phyloP scores from a whole-genome alignment of 2,797 vertebrate species.

The Tarsius wallacei region DNA sequence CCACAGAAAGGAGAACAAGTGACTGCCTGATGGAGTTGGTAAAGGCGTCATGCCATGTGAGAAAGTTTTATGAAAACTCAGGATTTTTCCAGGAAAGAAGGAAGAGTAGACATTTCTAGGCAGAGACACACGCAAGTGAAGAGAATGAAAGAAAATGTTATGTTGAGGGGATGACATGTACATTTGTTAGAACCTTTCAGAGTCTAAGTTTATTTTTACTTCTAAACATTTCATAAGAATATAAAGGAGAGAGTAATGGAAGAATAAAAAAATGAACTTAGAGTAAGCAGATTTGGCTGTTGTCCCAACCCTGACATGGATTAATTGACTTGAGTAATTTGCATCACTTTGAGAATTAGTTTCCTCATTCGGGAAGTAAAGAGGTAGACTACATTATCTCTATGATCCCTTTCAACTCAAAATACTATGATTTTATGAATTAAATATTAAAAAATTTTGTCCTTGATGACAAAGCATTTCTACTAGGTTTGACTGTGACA shows the following conservation, averaged over 20 bases:
- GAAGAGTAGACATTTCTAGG: neutral
- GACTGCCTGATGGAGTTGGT: neutral
- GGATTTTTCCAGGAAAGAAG: neutral
- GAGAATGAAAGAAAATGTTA: neutral
- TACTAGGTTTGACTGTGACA: constrained; percentile 54
- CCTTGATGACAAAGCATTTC: constrained; percentile 74
- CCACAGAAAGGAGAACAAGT: neutral
- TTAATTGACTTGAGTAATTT: neutral
- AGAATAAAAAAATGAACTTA: neutral
- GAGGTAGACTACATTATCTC: constrained; percentile 59
- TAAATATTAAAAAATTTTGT: constrained; percentile 63
- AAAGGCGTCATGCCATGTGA: neutral
- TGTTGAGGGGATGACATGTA: neutral
- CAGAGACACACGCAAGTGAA: neutral
- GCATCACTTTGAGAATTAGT: constrained; percentile 3
- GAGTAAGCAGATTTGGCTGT: neutral
- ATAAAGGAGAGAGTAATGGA: neutral
- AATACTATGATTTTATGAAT: constrained; percentile 60
- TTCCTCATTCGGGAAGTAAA: constrained; percentile 11
- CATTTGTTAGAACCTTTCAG: neutral
- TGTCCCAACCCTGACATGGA: neutral
- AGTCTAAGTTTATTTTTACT: neutral
- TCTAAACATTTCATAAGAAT: neutral
- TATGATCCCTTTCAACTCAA: neutral
- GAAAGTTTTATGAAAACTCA: neutral